Conservation (phyloP, 2,797 vertebrate genomes). For the Mionectes olivaceus region DNA sequence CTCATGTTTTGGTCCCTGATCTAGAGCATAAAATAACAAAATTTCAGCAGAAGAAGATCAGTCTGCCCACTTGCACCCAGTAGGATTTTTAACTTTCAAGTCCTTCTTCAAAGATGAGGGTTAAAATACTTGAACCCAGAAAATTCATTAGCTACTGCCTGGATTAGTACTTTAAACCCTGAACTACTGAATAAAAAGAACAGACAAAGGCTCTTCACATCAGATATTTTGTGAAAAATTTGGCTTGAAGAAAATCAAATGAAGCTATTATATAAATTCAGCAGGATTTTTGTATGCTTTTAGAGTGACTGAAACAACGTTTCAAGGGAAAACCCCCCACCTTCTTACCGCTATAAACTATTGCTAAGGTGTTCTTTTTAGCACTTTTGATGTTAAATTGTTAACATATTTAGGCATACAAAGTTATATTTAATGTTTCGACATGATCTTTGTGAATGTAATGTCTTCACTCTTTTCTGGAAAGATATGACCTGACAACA, state of each 20-base stretch:
- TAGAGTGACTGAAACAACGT: neutral
- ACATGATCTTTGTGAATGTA: neutral
- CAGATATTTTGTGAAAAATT: neutral
- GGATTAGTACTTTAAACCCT: neutral
- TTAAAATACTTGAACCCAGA: neutral
- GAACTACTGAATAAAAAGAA: neutral
- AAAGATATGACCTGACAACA: neutral
- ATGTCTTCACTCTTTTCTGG: neutral
- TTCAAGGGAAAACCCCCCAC: rapidly evolving
- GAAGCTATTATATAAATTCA: neutral
- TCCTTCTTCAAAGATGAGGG: neutral
- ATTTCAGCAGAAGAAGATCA: neutral
- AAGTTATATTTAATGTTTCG: neutral
- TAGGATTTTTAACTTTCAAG: neutral
- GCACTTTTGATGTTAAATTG: neutral
- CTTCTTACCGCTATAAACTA: neutral
- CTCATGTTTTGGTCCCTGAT: neutral
- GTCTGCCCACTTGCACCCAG: neutral
- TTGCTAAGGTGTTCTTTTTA: neutral
- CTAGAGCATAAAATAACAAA: neutral
- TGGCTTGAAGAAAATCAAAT: neutral
- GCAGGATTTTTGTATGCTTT: neutral
- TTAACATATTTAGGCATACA: neutral
- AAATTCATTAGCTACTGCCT: neutral
- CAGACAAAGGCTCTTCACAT: neutral